Percentiles rank a stretch among this genome's conserved stretches.
Evolutionary conservation across 1,140 invertebrate genomes (phyloP).

Genomic region (Ericerus pela): DNA sequence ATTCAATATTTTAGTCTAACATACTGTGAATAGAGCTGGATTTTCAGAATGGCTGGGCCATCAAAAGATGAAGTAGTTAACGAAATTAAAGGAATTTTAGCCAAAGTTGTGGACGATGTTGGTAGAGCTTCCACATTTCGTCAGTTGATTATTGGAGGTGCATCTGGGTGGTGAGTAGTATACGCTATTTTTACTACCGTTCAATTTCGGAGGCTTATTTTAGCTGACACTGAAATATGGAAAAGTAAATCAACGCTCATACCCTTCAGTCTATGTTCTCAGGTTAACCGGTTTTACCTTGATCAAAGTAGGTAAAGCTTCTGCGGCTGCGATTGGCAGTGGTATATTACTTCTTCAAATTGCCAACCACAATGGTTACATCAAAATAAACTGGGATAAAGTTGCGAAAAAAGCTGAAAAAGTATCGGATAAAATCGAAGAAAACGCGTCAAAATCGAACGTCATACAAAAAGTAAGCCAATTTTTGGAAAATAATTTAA

Average conservation of each 20-base stretch:
- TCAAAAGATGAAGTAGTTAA: slow-evolving; percentile 45
- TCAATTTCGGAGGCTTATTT: background rate
- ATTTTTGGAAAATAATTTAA: too few relatives aligned
- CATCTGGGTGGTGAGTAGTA: slow-evolving; percentile 86
- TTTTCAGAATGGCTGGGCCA: too few relatives aligned
- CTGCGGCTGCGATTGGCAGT: slow-evolving; percentile 73
- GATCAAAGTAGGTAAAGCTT: slow-evolving; percentile 81
- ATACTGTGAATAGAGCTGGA: too few relatives aligned
- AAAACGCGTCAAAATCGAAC: slow-evolving; percentile 50
- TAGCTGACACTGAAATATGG: too few relatives aligned
- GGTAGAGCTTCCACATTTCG: slow-evolving; percentile 68
- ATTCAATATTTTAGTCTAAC: too few relatives aligned
- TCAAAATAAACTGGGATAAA: slow-evolving; percentile 80
- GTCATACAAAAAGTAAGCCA: background rate
- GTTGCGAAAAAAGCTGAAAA: slow-evolving; percentile 66
- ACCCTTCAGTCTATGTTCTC: slow-evolving; percentile 20
- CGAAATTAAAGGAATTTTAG: slow-evolving; percentile 49
- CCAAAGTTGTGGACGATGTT: slow-evolving; percentile 58
- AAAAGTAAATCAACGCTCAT: too few relatives aligned
- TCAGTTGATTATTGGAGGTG: slow-evolving; percentile 69
- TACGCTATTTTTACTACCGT: slow-evolving; percentile 15
- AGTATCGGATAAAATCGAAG: slow-evolving; percentile 62
- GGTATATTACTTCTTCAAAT: slow-evolving; percentile 78
- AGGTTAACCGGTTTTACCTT: slow-evolving; percentile 79
- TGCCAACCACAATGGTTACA: slow-evolving; percentile 80